These are phyloP conservation scores for Stenichneumon culpator DNA, from an alignment of 2,888 invertebrate genomes.

Conservation along the genomic window DNA sequence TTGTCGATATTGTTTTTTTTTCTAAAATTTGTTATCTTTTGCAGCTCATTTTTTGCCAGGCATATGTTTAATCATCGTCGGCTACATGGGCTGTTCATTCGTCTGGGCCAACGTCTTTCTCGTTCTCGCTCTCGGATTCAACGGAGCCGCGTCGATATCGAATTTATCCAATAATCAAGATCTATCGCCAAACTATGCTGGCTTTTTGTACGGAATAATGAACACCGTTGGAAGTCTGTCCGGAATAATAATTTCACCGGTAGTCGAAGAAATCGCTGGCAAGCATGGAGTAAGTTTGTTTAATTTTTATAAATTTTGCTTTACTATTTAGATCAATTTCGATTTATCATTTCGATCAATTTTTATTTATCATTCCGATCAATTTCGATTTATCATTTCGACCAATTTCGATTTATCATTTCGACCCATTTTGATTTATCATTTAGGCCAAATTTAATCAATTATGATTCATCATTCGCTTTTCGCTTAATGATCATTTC, in stretches of 20 bases:
- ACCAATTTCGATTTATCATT: no score
- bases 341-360: background rate
- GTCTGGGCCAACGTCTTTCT: conserved; percentile 78
- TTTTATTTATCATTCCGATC: no score
- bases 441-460: background rate
- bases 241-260: conserved; percentile 90
- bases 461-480: conserved; percentile 11
- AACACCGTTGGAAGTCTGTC: conserved; percentile 90
- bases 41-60: conserved; percentile 88
- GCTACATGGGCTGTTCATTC: conserved; percentile 77
- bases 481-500: conserved; percentile 9
- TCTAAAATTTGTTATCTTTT: background rate
- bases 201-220: conserved; percentile 90
- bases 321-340: background rate
- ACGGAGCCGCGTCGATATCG: conserved; percentile 86
- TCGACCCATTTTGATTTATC: no score
- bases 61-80: conserved; percentile 85
- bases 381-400: no score
- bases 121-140: conserved; percentile 79
- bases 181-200: conserved; percentile 91
- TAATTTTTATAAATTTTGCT: background rate
- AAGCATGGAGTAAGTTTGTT: conserved; percentile 85
- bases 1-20: background rate
- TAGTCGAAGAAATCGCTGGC: conserved; percentile 88
- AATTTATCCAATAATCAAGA: conserved; percentile 87